These are phyloP conservation scores for Thecocarcelia acutangulata DNA, from an alignment of 2,888 invertebrate genomes.

Conservation along the genomic window DNA sequence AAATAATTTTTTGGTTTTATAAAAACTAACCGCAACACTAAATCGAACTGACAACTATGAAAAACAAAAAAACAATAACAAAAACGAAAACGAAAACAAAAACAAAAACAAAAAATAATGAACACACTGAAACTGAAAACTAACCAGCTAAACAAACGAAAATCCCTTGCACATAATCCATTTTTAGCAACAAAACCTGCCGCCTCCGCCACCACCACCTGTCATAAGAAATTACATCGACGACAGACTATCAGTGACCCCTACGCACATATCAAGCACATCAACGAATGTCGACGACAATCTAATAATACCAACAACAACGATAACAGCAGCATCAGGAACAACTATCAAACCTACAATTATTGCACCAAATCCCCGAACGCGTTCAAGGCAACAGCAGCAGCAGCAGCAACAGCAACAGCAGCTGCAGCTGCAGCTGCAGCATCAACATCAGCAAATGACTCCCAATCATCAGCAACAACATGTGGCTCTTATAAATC, in stretches of 20 bases:
- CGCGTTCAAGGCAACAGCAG: conserved; percentile 72
- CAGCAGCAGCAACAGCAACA: conserved; percentile 67
- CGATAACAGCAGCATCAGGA: conserved; percentile 53
- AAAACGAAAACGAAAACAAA: conserved; percentile 54
- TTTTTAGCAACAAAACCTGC: conserved; percentile 79
- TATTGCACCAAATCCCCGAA: conserved; percentile 73
- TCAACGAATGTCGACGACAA: conserved; percentile 70
- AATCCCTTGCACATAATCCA: conserved; percentile 77
- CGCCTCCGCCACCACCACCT: conserved; percentile 72
- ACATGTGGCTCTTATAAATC: conserved; percentile 67
- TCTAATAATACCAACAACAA: conserved; percentile 51
- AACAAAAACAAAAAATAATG: conserved; percentile 76
- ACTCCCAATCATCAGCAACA: conserved; percentile 69
- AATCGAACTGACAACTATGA: conserved; percentile 61
- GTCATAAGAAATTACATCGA: conserved; percentile 75
- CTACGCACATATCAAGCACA: conserved; percentile 78
- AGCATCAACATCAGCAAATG: conserved; percentile 67
- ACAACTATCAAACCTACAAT: conserved; percentile 71
- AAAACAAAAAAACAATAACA: background rate
- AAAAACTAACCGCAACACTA: conserved; percentile 60
- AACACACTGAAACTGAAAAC: conserved; percentile 72
- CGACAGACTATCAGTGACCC: conserved; percentile 79
- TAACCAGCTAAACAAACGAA: conserved; percentile 67
- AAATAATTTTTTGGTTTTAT: conserved; percentile 57
- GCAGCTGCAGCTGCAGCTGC: conserved; percentile 71